Percentiles rank a stretch among this genome's conserved stretches.
phyloP scores from a whole-genome alignment of 2,797 vertebrate genomes.

The Myripristis jacobus region DNA sequence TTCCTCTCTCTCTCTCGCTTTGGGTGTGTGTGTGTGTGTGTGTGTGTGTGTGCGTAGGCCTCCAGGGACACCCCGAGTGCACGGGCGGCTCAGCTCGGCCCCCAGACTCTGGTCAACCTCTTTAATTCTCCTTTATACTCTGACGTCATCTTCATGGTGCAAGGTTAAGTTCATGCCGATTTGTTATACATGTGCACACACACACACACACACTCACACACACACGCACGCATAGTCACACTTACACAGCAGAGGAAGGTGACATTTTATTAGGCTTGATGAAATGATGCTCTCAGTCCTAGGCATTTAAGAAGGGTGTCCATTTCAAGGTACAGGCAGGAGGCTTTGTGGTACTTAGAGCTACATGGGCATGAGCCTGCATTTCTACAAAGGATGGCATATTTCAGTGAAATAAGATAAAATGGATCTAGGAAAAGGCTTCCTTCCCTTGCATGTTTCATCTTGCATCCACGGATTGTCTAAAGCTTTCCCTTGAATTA shows the following conservation, averaged over 20 bases:
- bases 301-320: slow-evolving; percentile 8
- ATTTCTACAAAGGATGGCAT: neutral
- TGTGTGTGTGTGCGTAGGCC: slow-evolving; percentile 64
- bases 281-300: slow-evolving; percentile 42
- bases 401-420: slow-evolving; percentile 46
- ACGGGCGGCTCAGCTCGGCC: slow-evolving; percentile 81
- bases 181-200: neutral
- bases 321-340: slow-evolving; percentile 29
- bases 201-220: slow-evolving; percentile 10
- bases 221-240: slow-evolving; percentile 13
- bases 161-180: slow-evolving; percentile 84
- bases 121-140: slow-evolving; percentile 95
- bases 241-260: slow-evolving; percentile 46
- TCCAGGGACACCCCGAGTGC: slow-evolving; percentile 81
- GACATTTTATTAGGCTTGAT: slow-evolving; percentile 51
- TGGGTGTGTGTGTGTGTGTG: slow-evolving; percentile 21
- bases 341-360: neutral
- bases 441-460: slow-evolving; percentile 42
- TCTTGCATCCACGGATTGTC: slow-evolving; percentile 7
- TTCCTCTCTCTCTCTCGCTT: slow-evolving; percentile 35
- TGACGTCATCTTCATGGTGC: slow-evolving; percentile 97
- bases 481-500: slow-evolving; percentile 28
- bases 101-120: slow-evolving; percentile 91
- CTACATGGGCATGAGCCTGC: neutral
- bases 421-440: slow-evolving; percentile 11